Conservation (phyloP, 2,113 vertebrate genomes). For the Pycnonotus jocosus region DNA sequence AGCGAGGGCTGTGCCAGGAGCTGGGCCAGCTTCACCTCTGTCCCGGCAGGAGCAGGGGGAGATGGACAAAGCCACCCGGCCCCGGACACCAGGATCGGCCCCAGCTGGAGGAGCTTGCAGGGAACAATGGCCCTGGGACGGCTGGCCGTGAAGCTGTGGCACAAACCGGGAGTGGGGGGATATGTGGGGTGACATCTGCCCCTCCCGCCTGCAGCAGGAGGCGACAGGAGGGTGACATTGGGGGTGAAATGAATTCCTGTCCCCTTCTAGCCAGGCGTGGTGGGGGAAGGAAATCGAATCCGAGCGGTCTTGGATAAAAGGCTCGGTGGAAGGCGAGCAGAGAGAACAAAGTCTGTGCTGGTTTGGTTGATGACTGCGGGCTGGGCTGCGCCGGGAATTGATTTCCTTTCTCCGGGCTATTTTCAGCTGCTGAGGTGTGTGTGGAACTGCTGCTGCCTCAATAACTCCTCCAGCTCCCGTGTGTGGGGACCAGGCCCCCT, state of each 20-base stretch:
- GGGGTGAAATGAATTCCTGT: neutral
- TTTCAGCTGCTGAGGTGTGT: constrained; percentile 29
- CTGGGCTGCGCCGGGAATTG: neutral
- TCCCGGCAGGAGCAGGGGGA: rapidly evolving
- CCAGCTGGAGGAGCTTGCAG: neutral
- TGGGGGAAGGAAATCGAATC: neutral
- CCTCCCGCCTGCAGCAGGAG: neutral
- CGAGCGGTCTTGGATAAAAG: neutral
- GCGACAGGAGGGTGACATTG: neutral
- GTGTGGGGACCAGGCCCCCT: neutral
- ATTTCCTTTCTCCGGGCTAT: constrained; percentile 38
- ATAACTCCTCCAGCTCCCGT: neutral
- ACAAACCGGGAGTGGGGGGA: rapidly evolving
- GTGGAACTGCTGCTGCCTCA: neutral
- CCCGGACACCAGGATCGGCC: rapidly evolving
- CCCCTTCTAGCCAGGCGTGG: neutral
- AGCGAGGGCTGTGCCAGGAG: neutral
- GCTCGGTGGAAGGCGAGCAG: neutral
- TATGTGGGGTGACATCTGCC: neutral
- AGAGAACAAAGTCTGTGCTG: neutral
- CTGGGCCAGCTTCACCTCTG: rapidly evolving
- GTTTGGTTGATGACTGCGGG: constrained; percentile 8
- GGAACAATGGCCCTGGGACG: rapidly evolving
- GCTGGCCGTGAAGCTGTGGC: neutral
- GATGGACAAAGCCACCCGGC: neutral